Percentiles rank a stretch among this genome's conserved stretches.
These are phyloP conservation scores for Pinna nobilis DNA, from an alignment of 1,140 invertebrate species.

Conservation along the genomic window DNA sequence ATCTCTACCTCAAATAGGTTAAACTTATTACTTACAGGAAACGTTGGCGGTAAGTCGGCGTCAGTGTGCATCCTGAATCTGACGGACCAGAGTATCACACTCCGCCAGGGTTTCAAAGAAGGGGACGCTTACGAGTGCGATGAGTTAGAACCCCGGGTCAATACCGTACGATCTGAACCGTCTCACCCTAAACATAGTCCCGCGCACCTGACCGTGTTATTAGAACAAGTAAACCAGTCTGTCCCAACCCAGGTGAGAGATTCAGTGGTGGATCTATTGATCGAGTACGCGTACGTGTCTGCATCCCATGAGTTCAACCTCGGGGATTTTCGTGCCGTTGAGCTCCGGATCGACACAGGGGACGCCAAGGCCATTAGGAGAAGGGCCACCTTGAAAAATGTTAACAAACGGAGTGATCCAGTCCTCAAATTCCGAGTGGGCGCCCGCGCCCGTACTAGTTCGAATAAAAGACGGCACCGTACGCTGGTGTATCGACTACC, in stretches of 20 bases:
- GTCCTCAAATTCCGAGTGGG: constrained; percentile 7
- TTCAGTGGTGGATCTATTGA: background rate
- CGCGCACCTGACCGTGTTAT: background rate
- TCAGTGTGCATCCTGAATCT: background rate
- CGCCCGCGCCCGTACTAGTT: constrained; percentile 18
- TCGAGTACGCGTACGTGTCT: constrained; percentile 6
- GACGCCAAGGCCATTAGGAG: constrained; percentile 16
- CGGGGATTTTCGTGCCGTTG: constrained; percentile 4
- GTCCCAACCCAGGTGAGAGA: constrained; percentile 3
- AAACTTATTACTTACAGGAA: no score
- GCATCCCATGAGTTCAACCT: constrained; percentile 28
- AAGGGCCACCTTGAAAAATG: no score
- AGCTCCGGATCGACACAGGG: constrained; percentile 35
- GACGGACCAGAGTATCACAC: no score
- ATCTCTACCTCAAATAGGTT: no score
- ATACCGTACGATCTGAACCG: background rate
- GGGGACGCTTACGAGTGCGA: background rate
- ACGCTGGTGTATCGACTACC: constrained; percentile 25
- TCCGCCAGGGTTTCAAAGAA: background rate
- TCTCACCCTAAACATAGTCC: background rate
- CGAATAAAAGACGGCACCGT: constrained; percentile 25
- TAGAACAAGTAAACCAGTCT: background rate
- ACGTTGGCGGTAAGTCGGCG: background rate
- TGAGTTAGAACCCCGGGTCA: background rate
- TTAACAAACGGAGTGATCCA: constrained; percentile 10